Conservation (phyloP, 2,888 invertebrate species). For the Cybosia mesomella region DNA sequence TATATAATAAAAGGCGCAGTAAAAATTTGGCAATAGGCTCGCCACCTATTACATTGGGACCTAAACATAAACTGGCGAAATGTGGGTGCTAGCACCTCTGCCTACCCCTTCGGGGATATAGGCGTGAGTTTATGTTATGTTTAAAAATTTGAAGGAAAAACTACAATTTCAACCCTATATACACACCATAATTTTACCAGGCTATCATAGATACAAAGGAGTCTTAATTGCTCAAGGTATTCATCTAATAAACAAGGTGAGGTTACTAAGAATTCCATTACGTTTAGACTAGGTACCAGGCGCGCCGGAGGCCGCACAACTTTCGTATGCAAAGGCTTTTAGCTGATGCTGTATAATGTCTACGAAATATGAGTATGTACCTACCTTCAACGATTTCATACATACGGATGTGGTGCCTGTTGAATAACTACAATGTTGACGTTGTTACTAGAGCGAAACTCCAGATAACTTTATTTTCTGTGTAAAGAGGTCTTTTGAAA, state of each 20-base stretch:
- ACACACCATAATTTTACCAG: slow-evolving; percentile 32
- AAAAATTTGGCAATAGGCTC: too few relatives aligned
- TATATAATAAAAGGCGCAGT: too few relatives aligned
- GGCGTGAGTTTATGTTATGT: too few relatives aligned
- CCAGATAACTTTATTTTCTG: too few relatives aligned
- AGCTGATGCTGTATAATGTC: slow-evolving; percentile 62
- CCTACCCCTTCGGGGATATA: too few relatives aligned
- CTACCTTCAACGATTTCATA: slow-evolving; percentile 42
- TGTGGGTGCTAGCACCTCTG: too few relatives aligned
- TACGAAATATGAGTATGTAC: slow-evolving; percentile 59
- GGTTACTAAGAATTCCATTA: slow-evolving; percentile 54
- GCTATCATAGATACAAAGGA: slow-evolving; percentile 45
- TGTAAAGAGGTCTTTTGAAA: too few relatives aligned
- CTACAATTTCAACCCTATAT: background rate
- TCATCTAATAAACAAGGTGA: slow-evolving; percentile 50
- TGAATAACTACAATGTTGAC: slow-evolving; percentile 12
- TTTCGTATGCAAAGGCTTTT: slow-evolving; percentile 69
- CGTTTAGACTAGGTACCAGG: slow-evolving; percentile 32
- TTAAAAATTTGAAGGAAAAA: background rate
- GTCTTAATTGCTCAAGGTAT: slow-evolving; percentile 50
- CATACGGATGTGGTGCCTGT: slow-evolving; percentile 39
- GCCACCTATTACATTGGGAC: too few relatives aligned
- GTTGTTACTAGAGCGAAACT: too few relatives aligned
- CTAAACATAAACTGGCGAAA: too few relatives aligned
- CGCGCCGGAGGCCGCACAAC: slow-evolving; percentile 48